Evolutionary conservation across 2,113 vertebrate genomes (phyloP), one percentile per base, ranked within the genome.

Genomic region (Bolborhynchus lineola): DNA sequence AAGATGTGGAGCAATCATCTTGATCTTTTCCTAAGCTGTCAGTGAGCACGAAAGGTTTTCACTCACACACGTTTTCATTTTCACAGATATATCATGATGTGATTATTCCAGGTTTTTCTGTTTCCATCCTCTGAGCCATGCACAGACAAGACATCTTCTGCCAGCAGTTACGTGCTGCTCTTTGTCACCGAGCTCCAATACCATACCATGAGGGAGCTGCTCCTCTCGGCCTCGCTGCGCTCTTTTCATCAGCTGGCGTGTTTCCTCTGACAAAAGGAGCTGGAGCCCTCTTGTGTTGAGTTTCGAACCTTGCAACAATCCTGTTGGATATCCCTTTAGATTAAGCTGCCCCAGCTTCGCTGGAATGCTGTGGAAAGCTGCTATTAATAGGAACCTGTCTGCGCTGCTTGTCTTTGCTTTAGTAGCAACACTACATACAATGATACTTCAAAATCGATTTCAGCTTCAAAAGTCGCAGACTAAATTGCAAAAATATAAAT

Each of bases 251-350:
- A n/a, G 63, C 88, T 5, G 20, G 2, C 25, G 37, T 46, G 15
- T 31, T 68, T 37, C 10, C 8, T 87, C 74, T 97, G 90, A 70
- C 85, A 39, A 93, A 97, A 96, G 96, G 76, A 91, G 41, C 82
- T 92, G 60, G 96, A 94, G 96, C 96, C 94, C 96, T 88, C 97
- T 97, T 86, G 95, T 65, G 95, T 97, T 52, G 84, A 89, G 37
- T 55, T 81, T 16, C 15, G 64, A 50, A 37, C 63, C 39, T 19
- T 95, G 86, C 95, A 94, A 19, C 8, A 31, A 37, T 50, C 44
- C n/a, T n/a, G 17, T 47, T 2, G 21, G 80, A 62, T 84, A 88
- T 74, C 75, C 25, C 35, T 74, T 16, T 6, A 1, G 85, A 16
- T 20, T 9, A 3, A 68, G 39, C 44, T 42, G 5, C 15, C 21